A percentile compares a stretch with the other conserved stretches of the same genome.
phyloP scores from a whole-genome alignment of 2,888 invertebrate species.

The Cephus pulcher region DNA sequence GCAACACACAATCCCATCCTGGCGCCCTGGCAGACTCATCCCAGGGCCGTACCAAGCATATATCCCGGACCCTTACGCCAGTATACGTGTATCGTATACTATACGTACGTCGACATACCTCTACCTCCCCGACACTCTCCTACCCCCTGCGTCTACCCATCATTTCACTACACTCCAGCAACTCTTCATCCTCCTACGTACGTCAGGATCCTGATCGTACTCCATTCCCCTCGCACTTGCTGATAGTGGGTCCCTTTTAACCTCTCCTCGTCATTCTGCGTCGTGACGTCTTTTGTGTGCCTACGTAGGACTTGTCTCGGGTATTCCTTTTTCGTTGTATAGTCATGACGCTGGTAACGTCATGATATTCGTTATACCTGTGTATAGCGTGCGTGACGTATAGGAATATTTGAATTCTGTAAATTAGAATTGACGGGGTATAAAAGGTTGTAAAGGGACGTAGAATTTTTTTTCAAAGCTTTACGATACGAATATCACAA shows the following conservation, averaged over 20 bases:
- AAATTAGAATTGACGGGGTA: neutral
- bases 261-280: neutral
- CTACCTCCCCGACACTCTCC: neutral
- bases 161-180: neutral
- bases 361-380: neutral
- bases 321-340: neutral
- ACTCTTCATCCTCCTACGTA: neutral
- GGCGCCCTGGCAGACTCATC: conserved; percentile 11
- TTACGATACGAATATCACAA: neutral
- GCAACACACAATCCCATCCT: conserved; percentile 38
- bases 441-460: neutral
- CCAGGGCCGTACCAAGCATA: neutral
- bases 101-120: neutral
- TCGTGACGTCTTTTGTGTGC: neutral
- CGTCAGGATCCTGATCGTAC: neutral
- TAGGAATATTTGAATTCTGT: neutral
- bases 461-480: neutral
- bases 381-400: neutral
- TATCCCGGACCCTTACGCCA: neutral
- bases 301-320: neutral
- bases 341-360: neutral
- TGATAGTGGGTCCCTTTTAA: neutral
- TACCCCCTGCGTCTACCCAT: neutral
- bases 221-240: neutral
- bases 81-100: neutral